Evolutionary conservation across 53 echinoderm and acorn worm species (phyloP).

Genomic region (Zoroaster sp.): DNA sequence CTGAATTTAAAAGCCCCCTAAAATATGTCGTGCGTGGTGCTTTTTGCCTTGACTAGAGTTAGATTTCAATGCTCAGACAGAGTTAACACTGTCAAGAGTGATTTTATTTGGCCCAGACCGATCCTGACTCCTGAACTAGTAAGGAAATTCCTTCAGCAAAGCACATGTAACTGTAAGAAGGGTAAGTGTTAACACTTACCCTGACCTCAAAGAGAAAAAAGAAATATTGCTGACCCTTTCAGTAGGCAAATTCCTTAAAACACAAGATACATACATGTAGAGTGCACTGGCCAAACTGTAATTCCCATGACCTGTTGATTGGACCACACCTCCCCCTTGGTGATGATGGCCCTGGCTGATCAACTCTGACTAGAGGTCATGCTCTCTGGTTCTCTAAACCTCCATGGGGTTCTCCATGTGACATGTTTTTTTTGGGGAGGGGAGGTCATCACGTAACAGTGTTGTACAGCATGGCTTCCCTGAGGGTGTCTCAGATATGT

Average conservation of each 20-base stretch:
- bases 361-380: conserved; percentile 35
- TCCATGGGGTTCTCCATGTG: not conserved
- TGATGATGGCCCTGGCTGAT: not conserved
- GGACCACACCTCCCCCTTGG: conserved; percentile 29
- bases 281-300: not conserved
- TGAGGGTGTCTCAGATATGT: not conserved
- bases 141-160: no score
- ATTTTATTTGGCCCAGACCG: no score
- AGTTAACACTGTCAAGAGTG: no score
- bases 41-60: no score
- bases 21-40: no score
- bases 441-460: conserved; percentile 19
- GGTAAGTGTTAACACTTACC: no score
- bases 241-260: not conserved
- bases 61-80: no score
- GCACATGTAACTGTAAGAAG: no score
- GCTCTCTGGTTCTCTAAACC: not conserved
- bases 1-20: no score
- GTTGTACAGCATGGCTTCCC: not conserved
- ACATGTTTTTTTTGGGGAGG: not conserved
- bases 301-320: conserved; percentile 31
- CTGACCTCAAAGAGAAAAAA: no score
- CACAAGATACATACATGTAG: not conserved
- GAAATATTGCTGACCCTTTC: not conserved
- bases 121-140: no score